phyloP scores from a whole-genome alignment of 2,888 invertebrate genomes.

The Ommatoiulus sabulosus region DNA sequence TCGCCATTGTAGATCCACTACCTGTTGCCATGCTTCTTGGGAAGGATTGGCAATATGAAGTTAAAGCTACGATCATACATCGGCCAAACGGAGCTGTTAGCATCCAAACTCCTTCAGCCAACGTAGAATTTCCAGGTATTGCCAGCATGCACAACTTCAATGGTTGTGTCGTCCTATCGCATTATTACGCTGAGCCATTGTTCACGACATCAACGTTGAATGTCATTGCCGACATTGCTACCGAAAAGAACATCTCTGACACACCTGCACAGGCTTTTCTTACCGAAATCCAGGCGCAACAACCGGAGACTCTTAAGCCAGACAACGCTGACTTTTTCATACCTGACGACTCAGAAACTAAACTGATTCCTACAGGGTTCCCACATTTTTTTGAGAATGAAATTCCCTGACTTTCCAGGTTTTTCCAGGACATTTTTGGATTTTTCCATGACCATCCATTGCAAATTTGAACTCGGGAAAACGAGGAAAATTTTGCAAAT shows the following conservation, averaged over 20 bases:
- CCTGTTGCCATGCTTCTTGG: too few relatives aligned
- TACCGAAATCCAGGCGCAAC: neutral
- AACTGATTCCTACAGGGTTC: neutral
- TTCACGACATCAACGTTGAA: neutral
- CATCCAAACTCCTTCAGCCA: neutral
- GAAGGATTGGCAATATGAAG: neutral
- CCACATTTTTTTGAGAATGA: too few relatives aligned
- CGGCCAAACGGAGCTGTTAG: neutral
- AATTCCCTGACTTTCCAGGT: too few relatives aligned
- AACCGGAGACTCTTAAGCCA: neutral
- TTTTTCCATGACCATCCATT: too few relatives aligned
- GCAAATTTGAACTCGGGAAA: too few relatives aligned
- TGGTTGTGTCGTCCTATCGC: neutral
- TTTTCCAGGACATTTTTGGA: too few relatives aligned
- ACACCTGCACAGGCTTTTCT: neutral
- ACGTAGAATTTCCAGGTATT: neutral
- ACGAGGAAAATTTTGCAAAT: too few relatives aligned
- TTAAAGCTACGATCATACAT: neutral
- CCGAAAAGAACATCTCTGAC: neutral
- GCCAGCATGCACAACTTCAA: neutral
- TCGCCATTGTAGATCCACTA: neutral
- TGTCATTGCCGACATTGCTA: neutral
- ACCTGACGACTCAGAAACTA: neutral
- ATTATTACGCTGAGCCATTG: neutral
- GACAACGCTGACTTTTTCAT: neutral